A percentile compares a stretch with the other conserved stretches of the same genome.
phyloP scores from a whole-genome alignment of 2,113 vertebrate genomes.

The Cacatua alba region DNA sequence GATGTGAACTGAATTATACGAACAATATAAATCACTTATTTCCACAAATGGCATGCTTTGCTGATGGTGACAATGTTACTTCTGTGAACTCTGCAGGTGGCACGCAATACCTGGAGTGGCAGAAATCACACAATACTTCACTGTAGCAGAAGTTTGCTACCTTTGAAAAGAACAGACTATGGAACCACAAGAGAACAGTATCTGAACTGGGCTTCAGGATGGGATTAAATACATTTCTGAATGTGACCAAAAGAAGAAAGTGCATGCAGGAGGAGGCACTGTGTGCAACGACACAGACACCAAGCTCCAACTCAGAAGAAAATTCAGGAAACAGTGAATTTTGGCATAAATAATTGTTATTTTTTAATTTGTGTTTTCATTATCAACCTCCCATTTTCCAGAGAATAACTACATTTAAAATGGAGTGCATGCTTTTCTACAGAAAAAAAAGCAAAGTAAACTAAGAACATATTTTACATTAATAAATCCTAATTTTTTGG shows the following conservation, averaged over 20 bases:
- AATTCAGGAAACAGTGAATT: not conserved
- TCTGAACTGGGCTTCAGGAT: not conserved
- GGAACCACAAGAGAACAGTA: not conserved
- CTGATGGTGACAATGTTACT: not conserved
- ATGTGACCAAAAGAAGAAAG: not conserved
- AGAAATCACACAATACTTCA: not conserved
- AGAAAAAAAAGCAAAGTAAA: not conserved
- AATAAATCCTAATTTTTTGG: not conserved
- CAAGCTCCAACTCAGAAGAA: not conserved
- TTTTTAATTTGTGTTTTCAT: not conserved
- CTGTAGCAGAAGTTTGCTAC: not conserved
- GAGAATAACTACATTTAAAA: not conserved
- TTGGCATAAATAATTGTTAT: not conserved
- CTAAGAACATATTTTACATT: not conserved
- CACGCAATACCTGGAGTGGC: not conserved
- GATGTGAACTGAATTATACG: accelerated
- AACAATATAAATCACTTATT: not conserved
- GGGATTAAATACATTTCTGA: not conserved
- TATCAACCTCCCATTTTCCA: not conserved
- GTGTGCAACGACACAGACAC: not conserved
- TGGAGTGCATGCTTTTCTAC: not conserved
- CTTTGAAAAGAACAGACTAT: not conserved
- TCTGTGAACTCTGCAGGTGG: not conserved
- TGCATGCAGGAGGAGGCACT: not conserved
- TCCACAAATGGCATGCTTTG: not conserved